Percentiles rank a stretch among this genome's conserved stretches.
Conservation (phyloP, 2,113 vertebrate genomes). For the Aptenodytes patagonicus region DNA sequence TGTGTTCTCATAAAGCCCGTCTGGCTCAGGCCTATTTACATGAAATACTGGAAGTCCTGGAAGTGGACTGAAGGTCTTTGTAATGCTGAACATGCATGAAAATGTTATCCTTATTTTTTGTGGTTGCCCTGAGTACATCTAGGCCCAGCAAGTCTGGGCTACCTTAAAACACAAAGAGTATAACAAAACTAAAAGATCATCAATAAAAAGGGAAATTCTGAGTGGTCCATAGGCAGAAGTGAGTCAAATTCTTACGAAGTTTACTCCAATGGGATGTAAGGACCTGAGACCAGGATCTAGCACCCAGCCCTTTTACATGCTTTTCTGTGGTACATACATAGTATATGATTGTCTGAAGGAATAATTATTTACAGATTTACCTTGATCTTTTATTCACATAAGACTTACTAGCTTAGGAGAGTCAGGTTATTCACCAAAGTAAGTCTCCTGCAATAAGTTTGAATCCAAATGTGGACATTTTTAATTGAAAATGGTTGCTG, state of each 20-base stretch:
- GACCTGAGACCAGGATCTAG: neutral
- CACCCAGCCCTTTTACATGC: neutral
- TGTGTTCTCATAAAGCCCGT: neutral
- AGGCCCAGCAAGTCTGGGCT: neutral
- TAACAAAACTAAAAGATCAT: neutral
- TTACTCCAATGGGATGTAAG: neutral
- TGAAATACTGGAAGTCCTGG: neutral
- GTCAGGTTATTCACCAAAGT: neutral
- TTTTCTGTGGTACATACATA: neutral
- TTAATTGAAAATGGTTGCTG: constrained; percentile 36
- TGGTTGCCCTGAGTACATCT: rapidly evolving
- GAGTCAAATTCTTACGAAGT: neutral
- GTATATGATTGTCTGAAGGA: neutral
- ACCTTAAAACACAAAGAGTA: neutral
- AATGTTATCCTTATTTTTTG: neutral
- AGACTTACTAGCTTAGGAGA: neutral
- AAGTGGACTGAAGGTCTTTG: neutral
- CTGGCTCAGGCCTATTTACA: neutral
- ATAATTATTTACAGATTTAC: neutral
- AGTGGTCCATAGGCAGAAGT: rapidly evolving
- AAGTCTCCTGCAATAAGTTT: neutral
- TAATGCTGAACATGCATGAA: neutral
- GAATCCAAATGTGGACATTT: neutral
- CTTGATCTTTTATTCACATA: neutral
- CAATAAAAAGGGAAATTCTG: neutral